These are phyloP conservation scores for Liodrosophila aerea DNA, from an alignment of 2,888 invertebrate species.

Conservation along the genomic window DNA sequence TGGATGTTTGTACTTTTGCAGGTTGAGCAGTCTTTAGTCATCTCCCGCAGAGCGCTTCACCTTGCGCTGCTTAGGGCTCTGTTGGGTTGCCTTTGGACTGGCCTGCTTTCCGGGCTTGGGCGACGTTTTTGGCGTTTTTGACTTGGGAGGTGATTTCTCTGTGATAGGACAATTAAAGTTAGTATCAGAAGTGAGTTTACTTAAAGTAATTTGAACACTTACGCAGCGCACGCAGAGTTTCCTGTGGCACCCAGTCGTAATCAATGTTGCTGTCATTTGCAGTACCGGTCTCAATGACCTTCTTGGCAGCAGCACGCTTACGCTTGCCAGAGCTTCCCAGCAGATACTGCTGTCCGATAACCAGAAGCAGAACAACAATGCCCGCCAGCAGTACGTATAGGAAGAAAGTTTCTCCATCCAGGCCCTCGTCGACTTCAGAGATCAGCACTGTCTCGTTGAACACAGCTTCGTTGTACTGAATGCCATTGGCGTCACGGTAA, in stretches of 20 bases:
- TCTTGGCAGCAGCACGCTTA: slow-evolving; percentile 83
- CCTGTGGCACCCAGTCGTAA: slow-evolving; percentile 98
- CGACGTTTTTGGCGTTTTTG: slow-evolving; percentile 85
- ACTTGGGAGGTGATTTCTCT: slow-evolving; percentile 87
- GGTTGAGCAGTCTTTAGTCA: slow-evolving; percentile 82
- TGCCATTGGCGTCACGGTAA: slow-evolving; percentile 90
- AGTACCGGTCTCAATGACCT: slow-evolving; percentile 95
- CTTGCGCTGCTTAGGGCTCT: slow-evolving; percentile 90
- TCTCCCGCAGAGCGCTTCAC: slow-evolving; percentile 89
- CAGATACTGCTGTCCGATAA: slow-evolving; percentile 94
- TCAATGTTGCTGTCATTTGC: slow-evolving; percentile 95
- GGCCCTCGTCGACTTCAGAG: slow-evolving; percentile 96
- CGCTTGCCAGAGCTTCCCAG: slow-evolving; percentile 92
- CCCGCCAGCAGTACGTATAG: slow-evolving; percentile 97
- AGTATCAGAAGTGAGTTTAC: no score
- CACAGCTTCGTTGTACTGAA: slow-evolving; percentile 90
- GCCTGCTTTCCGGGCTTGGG: slow-evolving; percentile 83
- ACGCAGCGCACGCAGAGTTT: slow-evolving; percentile 92
- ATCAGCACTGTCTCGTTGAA: slow-evolving; percentile 99
- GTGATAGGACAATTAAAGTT: no score
- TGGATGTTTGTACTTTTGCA: slow-evolving; percentile 6
- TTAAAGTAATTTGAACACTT: no score
- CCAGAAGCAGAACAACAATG: slow-evolving; percentile 91
- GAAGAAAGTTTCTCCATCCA: slow-evolving; percentile 99
- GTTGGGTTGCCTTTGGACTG: slow-evolving; percentile 86